phyloP scores from a whole-genome alignment of 2,797 vertebrate genomes.

The Lemur catta region DNA sequence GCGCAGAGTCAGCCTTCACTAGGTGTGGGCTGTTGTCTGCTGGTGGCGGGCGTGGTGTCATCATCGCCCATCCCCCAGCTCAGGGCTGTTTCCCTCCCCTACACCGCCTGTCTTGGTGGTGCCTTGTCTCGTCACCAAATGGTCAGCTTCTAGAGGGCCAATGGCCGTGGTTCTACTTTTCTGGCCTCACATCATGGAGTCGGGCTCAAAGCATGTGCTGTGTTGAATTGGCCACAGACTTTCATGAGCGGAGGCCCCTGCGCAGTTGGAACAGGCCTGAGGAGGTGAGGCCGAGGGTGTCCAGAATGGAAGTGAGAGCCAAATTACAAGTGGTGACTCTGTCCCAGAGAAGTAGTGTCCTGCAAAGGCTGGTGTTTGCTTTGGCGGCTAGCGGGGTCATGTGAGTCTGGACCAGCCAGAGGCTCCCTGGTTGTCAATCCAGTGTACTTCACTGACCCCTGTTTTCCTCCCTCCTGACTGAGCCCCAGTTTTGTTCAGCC shows the following conservation, averaged over 20 bases:
- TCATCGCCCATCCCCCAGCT: rapidly evolving
- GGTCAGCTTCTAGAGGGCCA: not conserved
- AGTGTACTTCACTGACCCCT: not conserved
- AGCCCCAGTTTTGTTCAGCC: not conserved
- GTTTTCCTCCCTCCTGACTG: not conserved
- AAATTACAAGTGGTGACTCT: rapidly evolving
- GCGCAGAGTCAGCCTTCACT: not conserved
- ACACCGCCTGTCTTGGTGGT: rapidly evolving
- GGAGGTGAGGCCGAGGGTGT: not conserved
- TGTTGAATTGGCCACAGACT: not conserved
- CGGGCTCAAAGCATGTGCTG: not conserved
- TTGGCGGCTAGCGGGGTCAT: not conserved
- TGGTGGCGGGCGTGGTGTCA: rapidly evolving
- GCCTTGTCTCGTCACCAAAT: not conserved
- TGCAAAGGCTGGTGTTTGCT: not conserved
- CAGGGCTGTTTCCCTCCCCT: not conserved
- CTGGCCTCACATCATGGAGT: not conserved
- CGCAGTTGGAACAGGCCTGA: not conserved
- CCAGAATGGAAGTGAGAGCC: not conserved
- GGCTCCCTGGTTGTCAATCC: not conserved
- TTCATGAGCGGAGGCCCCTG: not conserved
- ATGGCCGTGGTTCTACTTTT: not conserved
- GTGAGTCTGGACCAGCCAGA: not conserved
- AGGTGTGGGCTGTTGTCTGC: not conserved
- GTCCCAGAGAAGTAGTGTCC: not conserved